Evolutionary conservation across 2,797 vertebrate genomes (phyloP).

Genomic region (Momotus momota): DNA sequence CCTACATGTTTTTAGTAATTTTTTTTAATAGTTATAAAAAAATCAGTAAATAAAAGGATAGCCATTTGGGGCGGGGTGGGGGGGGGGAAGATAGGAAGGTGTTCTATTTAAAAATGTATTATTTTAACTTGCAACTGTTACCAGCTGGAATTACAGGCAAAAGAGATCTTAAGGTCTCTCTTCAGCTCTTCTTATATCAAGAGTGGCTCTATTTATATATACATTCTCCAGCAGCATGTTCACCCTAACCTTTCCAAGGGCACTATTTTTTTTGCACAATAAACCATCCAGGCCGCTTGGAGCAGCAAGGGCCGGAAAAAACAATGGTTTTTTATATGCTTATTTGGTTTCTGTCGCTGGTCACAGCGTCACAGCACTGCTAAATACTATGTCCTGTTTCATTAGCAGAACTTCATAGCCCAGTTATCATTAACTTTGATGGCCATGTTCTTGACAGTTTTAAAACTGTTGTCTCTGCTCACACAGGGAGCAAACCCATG

Average conservation of each 20-base stretch:
- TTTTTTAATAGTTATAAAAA: not conserved
- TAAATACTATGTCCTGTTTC: not conserved
- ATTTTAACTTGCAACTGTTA: not conserved
- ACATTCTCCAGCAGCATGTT: not conserved
- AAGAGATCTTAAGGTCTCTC: not conserved
- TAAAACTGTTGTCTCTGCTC: not conserved
- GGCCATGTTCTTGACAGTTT: not conserved
- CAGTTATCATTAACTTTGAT: not conserved
- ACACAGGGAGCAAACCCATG: fast-evolving
- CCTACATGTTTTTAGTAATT: no score
- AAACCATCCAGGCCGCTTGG: not conserved
- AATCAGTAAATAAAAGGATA: not conserved
- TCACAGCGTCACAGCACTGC: not conserved
- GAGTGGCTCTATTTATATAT: not conserved
- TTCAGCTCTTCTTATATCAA: not conserved
- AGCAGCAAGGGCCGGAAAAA: not conserved
- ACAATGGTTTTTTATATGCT: not conserved
- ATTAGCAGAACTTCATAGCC: not conserved
- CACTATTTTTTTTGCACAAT: not conserved
- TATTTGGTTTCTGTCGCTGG: not conserved
- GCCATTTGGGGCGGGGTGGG: not conserved
- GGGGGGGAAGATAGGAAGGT: not conserved
- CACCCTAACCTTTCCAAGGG: not conserved
- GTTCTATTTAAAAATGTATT: not conserved
- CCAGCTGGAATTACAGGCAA: not conserved